Evolutionary conservation across 2,113 vertebrate genomes (phyloP).

Genomic region (Ovis aries): ARS-UI_Ramb_v3.0 NC_056058.1:82003501-82004000

Average conservation of each 20-base stretch:
- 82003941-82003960: background rate
- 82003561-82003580: background rate
- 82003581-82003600: background rate
- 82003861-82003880: background rate
- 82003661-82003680: background rate
- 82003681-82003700: background rate
- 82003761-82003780: rapidly evolving
- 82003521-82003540: background rate
- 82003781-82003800: background rate
- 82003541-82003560: background rate
- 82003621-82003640: background rate
- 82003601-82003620: background rate
- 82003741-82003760: background rate
- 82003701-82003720: background rate
- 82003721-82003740: background rate
- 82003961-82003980: rapidly evolving
- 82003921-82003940: background rate
- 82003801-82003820: background rate
- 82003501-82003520: background rate
- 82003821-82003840: background rate
- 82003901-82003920: background rate
- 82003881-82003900: background rate
- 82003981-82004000: background rate
- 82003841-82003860: background rate
- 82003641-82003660: background rate